Conservation (phyloP, 2,113 vertebrate species). For the Barnardius zonarius region DNA sequence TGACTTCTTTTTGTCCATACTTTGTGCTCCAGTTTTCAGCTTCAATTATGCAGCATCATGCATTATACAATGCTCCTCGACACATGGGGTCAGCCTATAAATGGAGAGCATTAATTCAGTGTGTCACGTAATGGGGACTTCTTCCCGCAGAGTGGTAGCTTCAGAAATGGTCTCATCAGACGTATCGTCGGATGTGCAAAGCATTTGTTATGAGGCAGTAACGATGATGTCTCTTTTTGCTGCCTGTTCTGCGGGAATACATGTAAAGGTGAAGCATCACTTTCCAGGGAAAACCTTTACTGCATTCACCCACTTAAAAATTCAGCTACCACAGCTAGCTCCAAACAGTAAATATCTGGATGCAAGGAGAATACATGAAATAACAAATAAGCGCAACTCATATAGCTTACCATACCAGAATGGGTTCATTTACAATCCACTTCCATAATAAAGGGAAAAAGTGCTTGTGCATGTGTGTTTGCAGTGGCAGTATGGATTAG, state of each 20-base stretch:
- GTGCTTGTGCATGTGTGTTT: neutral
- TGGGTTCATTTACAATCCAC: neutral
- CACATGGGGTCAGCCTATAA: conserved; percentile 1
- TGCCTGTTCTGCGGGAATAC: neutral
- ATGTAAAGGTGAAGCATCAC: neutral
- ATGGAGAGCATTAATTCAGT: neutral
- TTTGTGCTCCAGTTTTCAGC: neutral
- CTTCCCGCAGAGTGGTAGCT: neutral
- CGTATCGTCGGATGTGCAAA: fast-evolving
- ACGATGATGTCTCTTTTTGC: neutral
- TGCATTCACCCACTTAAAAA: neutral
- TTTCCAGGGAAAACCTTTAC: neutral
- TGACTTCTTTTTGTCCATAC: neutral
- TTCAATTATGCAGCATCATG: conserved; percentile 41
- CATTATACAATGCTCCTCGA: conserved; percentile 27
- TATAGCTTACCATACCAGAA: neutral
- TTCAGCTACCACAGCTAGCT: neutral
- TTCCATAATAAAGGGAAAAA: neutral
- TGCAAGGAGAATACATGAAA: neutral
- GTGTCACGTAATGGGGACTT: neutral
- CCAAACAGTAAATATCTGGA: neutral
- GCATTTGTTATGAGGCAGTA: neutral
- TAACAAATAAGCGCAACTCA: neutral
- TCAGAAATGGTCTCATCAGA: conserved; percentile 5
- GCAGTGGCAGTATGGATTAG: neutral